These are phyloP conservation scores for Gryon sp. DNA, from an alignment of 1,140 invertebrate species.

Conservation along the genomic window DNA sequence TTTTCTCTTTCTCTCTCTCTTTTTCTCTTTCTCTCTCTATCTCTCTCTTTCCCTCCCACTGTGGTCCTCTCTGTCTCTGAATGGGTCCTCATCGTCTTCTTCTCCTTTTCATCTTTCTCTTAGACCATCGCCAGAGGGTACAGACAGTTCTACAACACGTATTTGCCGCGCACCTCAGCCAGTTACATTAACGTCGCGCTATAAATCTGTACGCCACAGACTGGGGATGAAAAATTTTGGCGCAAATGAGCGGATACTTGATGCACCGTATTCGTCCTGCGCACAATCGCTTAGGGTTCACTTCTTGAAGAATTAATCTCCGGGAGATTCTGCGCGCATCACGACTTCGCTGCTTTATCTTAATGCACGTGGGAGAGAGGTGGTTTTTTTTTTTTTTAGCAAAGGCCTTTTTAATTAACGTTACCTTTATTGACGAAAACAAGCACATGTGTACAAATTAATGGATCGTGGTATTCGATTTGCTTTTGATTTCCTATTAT, in stretches of 20 bases:
- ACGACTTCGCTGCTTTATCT: slow-evolving; percentile 15
- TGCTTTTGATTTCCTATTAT: no score
- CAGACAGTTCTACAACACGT: slow-evolving; percentile 58
- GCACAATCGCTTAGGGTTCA: slow-evolving; percentile 39
- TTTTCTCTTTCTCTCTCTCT: slow-evolving; percentile 24
- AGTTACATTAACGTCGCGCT: slow-evolving; percentile 59
- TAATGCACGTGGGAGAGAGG: neutral
- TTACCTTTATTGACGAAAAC: no score
- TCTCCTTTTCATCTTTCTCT: slow-evolving; percentile 57
- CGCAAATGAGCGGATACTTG: slow-evolving; percentile 55
- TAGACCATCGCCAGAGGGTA: slow-evolving; percentile 57
- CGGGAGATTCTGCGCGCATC: slow-evolving; percentile 21
- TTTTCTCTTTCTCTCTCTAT: slow-evolving; percentile 42
- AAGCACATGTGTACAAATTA: no score
- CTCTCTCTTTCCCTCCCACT: slow-evolving; percentile 39
- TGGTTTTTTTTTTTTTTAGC: neutral
- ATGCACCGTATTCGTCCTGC: slow-evolving; percentile 26
- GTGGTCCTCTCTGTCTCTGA: slow-evolving; percentile 27
- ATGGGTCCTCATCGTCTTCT: slow-evolving; percentile 48
- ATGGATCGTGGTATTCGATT: no score
- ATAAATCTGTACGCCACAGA: slow-evolving; percentile 57
- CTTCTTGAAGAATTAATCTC: slow-evolving; percentile 51
- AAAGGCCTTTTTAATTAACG: neutral
- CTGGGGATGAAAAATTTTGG: slow-evolving; percentile 61
- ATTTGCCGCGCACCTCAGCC: slow-evolving; percentile 42